Base-by-base conservation (phyloP, 1,140 invertebrate species). In the Eubasilissa regina region DNA sequence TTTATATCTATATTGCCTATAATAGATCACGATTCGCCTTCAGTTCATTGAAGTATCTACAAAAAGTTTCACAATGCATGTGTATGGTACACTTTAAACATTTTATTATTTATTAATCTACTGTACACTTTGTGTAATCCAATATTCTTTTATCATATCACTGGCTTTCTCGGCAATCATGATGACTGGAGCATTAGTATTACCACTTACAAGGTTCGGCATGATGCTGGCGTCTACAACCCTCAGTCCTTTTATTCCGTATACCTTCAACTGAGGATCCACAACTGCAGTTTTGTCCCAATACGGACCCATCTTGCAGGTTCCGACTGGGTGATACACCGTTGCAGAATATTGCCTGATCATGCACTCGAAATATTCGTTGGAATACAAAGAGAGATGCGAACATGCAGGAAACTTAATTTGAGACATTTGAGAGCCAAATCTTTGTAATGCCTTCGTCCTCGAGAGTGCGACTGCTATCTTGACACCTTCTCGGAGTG, bases 171-270 rank as follows among this genome's bases (percentile, higher is more conserved):
- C 95, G 0, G 91, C 95, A 15, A 97, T 94, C 95, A 97, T 96
- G 19, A 96, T 96, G 0, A 92, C 90, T 0, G 95, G 94, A 0
- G 94, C 95, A 84, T 96, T 96, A 0, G 95, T 96, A 80, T 96
- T 97, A 0, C 94, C 95, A 74, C 94, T 95, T 0, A 95, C 94
- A 51, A 96, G 87, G 79, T 92, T 94, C 0, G 95, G 95, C 94
- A 97, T 95, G 3, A 97, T 94, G 64, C 94, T 95, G 0, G 94
- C 95, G 84, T 97, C 95, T n/a, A 95, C 93, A 0, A 97, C 95
- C 4, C 96, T 89, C 4, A 97, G 85, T 0, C 94, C 94, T 77
- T 91, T 90, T 0, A 97, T 88, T 0, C 95, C 95, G 81, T 96
- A 95, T 3, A 97, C 95, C 68, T 92, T 89, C 0, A 97, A 87